Evolutionary conservation across 1,140 invertebrate genomes (phyloP).

Genomic region (Lepidurus arcticus): DNA sequence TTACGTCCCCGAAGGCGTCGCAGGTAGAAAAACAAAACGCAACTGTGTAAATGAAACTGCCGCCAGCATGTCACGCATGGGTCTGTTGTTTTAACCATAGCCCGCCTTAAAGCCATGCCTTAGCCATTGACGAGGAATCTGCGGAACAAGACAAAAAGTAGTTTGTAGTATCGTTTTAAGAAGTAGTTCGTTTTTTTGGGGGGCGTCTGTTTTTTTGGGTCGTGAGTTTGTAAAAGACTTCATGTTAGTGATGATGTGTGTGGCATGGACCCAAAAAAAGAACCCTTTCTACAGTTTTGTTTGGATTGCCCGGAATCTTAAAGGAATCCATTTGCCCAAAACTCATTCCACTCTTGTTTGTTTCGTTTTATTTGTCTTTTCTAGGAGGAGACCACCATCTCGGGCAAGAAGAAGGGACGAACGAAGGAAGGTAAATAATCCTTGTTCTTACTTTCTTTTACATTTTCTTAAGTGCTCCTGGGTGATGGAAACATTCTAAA

Average conservation of each 20-base stretch:
- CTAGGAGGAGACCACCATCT: slow-evolving; percentile 62
- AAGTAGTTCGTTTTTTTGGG: too few relatives aligned
- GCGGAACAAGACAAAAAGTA: too few relatives aligned
- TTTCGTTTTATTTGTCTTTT: slow-evolving; percentile 38
- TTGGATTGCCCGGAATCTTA: neutral
- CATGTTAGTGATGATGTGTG: too few relatives aligned
- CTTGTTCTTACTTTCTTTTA: slow-evolving; percentile 26
- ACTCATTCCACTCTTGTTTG: neutral
- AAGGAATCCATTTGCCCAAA: neutral
- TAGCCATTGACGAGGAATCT: too few relatives aligned
- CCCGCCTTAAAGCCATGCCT: too few relatives aligned
- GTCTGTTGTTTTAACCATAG: neutral
- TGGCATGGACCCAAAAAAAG: too few relatives aligned
- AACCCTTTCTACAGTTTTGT: neutral
- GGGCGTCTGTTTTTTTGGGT: too few relatives aligned
- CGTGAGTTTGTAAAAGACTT: too few relatives aligned
- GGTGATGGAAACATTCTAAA: too few relatives aligned
- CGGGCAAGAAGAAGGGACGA: slow-evolving; percentile 65
- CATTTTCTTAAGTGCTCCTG: slow-evolving; percentile 27
- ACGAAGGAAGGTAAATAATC: slow-evolving; percentile 69
- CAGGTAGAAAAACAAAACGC: neutral
- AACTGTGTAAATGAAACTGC: too few relatives aligned
- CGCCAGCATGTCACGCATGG: neutral
- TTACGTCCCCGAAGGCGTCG: neutral
- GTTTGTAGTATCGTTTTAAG: too few relatives aligned